Percentiles rank a stretch among this genome's conserved stretches.
These are phyloP conservation scores for Zoanthus sansibaricus DNA, from an alignment of 92 coral and sea anemone species.

Conservation along the genomic window DNA sequence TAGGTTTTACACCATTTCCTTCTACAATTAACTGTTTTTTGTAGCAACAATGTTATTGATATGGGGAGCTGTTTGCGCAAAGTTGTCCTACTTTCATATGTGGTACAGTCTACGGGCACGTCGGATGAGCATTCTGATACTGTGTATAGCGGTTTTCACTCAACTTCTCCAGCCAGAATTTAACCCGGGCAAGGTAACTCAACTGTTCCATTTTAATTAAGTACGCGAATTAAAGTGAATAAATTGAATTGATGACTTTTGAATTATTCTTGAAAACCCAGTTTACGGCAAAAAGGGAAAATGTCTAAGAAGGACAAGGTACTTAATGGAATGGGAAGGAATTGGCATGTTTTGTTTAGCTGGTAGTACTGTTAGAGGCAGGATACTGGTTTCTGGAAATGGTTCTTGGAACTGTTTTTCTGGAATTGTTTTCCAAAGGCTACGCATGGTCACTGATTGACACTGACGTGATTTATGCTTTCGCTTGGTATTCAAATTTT, in stretches of 20 bases:
- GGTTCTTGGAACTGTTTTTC: neutral
- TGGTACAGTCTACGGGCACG: slow-evolving; percentile 67
- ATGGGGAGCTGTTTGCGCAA: slow-evolving; percentile 79
- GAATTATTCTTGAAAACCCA: too few relatives aligned
- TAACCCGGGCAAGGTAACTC: slow-evolving; percentile 55
- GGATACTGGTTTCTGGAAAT: neutral
- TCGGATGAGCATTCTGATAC: slow-evolving; percentile 68
- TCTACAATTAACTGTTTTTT: neutral
- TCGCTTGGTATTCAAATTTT: too few relatives aligned
- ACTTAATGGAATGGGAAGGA: too few relatives aligned
- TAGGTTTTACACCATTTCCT: neutral
- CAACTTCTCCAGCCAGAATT: slow-evolving; percentile 80
- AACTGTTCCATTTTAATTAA: neutral
- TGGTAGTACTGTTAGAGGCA: too few relatives aligned
- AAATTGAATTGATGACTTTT: too few relatives aligned
- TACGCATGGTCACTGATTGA: neutral
- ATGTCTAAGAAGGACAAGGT: too few relatives aligned
- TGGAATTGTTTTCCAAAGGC: too few relatives aligned
- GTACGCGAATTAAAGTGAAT: neutral
- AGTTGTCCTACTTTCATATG: slow-evolving; percentile 69
- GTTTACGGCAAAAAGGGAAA: too few relatives aligned
- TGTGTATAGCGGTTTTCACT: slow-evolving; percentile 73
- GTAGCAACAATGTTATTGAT: slow-evolving; percentile 72
- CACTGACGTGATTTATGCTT: too few relatives aligned
- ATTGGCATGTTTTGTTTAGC: too few relatives aligned